Evolutionary conservation across 1,140 invertebrate species (phyloP).

Genomic region (Bombus superbus): DNA sequence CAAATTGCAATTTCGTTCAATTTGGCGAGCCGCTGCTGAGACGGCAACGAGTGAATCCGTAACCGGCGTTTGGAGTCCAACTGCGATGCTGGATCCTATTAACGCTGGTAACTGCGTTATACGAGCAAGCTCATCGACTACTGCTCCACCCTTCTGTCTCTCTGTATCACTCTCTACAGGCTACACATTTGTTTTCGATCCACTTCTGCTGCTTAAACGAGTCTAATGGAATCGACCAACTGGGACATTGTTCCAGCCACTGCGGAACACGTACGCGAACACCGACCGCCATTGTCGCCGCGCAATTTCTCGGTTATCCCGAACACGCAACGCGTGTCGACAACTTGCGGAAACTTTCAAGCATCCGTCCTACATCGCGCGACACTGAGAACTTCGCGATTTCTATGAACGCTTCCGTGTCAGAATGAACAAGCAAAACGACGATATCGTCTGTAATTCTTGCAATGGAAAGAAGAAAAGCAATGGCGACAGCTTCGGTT

Average conservation of each 20-base stretch:
- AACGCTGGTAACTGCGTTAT: slow-evolving; percentile 62
- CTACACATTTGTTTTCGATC: slow-evolving; percentile 66
- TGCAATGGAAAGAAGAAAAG: neutral
- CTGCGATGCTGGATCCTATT: slow-evolving; percentile 64
- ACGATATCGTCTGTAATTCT: neutral
- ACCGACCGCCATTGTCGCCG: neutral
- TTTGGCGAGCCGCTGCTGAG: slow-evolving; percentile 51
- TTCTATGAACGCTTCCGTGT: neutral
- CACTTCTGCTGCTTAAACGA: slow-evolving; percentile 55
- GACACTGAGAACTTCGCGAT: neutral
- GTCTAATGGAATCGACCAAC: slow-evolving; percentile 59
- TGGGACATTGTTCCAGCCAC: slow-evolving; percentile 14
- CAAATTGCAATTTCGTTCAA: slow-evolving; percentile 70
- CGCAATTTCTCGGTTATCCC: slow-evolving; percentile 17
- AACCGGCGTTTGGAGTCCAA: slow-evolving; percentile 46
- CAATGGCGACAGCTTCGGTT: neutral
- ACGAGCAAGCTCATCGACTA: slow-evolving; percentile 55
- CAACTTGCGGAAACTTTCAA: slow-evolving; percentile 15
- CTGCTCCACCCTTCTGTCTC: neutral
- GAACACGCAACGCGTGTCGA: slow-evolving; percentile 28
- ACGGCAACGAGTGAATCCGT: slow-evolving; percentile 42
- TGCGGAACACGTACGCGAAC: neutral
- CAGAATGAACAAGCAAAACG: neutral
- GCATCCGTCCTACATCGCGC: neutral
- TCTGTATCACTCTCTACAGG: neutral